phyloP scores from a whole-genome alignment of 2,113 vertebrate genomes.

The Mungos mungo region DNA sequence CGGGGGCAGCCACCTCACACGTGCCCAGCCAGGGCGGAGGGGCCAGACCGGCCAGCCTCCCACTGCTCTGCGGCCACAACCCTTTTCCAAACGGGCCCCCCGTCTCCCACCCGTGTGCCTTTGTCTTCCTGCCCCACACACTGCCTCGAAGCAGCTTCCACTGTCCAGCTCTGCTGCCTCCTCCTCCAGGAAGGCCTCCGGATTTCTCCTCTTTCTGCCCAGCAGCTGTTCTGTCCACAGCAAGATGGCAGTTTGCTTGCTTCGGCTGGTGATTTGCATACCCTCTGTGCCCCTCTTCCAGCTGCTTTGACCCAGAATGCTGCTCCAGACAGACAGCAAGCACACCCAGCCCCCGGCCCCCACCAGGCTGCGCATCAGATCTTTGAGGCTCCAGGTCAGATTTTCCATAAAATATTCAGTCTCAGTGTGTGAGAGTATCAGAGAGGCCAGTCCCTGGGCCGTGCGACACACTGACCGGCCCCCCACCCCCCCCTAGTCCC shows the following conservation, averaged over 20 bases:
- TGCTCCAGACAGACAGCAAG: accelerated
- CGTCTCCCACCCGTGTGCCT: background rate
- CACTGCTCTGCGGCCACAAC: background rate
- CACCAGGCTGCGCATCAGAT: background rate
- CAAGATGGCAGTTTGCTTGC: background rate
- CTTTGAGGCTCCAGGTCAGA: background rate
- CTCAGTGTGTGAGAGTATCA: background rate
- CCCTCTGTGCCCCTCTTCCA: background rate
- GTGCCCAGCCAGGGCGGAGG: accelerated
- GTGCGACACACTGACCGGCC: accelerated
- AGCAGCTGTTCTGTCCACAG: background rate
- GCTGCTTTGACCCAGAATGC: background rate
- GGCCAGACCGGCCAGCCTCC: no score
- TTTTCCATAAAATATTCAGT: background rate
- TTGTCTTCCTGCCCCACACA: background rate
- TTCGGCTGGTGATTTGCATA: no score
- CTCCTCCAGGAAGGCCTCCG: background rate
- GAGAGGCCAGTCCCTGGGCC: background rate
- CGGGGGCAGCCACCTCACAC: accelerated
- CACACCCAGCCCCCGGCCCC: background rate
- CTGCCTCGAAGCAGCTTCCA: background rate
- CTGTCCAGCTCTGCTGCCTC: accelerated
- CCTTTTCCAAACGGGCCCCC: background rate
- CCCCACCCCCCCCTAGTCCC: background rate
- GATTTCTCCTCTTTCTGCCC: background rate